A percentile compares a stretch with the other conserved stretches of the same genome.
phyloP scores from a whole-genome alignment of 2,888 invertebrate species.

The Acholoe squamosa region DNA sequence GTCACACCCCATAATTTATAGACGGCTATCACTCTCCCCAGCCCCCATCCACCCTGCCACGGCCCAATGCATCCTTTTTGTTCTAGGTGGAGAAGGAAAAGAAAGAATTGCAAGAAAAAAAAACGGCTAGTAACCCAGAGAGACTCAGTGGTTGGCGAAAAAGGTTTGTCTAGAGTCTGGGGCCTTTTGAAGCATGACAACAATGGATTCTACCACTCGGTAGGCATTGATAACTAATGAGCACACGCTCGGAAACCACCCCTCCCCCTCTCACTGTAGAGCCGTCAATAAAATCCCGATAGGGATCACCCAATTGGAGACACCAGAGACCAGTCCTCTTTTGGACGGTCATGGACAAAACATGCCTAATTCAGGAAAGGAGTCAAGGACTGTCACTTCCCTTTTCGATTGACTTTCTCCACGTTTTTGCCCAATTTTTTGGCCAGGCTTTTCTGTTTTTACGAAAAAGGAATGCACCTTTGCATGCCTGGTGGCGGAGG shows the following conservation, averaged over 20 bases:
- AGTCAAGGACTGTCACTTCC: constrained; percentile 16
- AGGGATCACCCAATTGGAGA: constrained; percentile 14
- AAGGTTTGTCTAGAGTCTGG: constrained; percentile 37
- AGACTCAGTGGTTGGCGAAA: not conserved
- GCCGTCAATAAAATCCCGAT: constrained; percentile 29
- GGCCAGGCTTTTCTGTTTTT: not conserved
- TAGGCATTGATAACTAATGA: not conserved
- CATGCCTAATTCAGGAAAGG: not conserved
- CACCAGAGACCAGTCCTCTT: not conserved
- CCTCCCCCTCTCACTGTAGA: not conserved
- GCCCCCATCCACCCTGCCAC: not conserved
- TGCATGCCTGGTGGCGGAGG: not conserved
- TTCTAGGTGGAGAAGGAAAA: constrained; percentile 1
- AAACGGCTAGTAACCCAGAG: not conserved
- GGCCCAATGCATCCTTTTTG: not conserved
- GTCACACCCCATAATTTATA: constrained; percentile 32
- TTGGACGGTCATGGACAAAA: not conserved
- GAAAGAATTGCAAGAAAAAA: not conserved
- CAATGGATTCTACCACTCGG: constrained; percentile 31
- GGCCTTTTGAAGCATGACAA: constrained; percentile 15
- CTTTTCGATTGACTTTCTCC: constrained; percentile 2
- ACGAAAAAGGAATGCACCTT: not conserved
- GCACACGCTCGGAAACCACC: not conserved
- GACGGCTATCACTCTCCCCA: not conserved
- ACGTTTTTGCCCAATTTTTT: not conserved